phyloP scores from a whole-genome alignment of 1,140 invertebrate species.

The Aphidius gifuensis region DNA sequence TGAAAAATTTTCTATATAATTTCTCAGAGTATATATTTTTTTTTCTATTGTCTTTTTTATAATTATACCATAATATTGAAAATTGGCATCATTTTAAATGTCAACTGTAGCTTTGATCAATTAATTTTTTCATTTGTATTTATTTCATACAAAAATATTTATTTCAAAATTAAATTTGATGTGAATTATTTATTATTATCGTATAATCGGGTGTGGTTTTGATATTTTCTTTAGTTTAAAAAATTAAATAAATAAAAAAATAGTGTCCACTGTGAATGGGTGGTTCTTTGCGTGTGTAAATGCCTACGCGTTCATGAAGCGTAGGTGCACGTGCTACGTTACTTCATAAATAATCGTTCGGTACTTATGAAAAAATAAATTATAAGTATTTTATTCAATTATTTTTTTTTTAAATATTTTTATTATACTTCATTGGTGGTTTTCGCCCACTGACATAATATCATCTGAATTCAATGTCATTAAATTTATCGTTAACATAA shows the following conservation, averaged over 20 bases:
- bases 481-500: constrained; percentile 2
- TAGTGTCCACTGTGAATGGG: constrained; percentile 21
- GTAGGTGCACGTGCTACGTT: constrained; percentile 23
- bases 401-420: constrained; percentile 6
- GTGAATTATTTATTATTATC: constrained; percentile 7
- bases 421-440: no score
- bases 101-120: no score
- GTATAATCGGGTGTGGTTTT: background rate
- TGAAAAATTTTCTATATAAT: background rate
- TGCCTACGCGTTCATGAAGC: constrained; percentile 24
- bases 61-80: no score
- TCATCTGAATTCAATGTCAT: background rate
- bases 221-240: no score
- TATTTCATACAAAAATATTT: no score
- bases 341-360: constrained; percentile 20
- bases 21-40: background rate
- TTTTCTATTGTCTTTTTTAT: no score
- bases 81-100: no score
- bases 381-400: constrained; percentile 2
- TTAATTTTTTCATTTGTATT: no score
- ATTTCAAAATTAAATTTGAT: no score
- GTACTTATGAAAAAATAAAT: background rate
- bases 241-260: background rate
- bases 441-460: no score
- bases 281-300: constrained; percentile 26